A percentile compares a stretch with the other conserved stretches of the same genome.
These are phyloP conservation scores for Drosophila melanica DNA, from an alignment of 1,140 invertebrate species.

Conservation along the genomic window DNA sequence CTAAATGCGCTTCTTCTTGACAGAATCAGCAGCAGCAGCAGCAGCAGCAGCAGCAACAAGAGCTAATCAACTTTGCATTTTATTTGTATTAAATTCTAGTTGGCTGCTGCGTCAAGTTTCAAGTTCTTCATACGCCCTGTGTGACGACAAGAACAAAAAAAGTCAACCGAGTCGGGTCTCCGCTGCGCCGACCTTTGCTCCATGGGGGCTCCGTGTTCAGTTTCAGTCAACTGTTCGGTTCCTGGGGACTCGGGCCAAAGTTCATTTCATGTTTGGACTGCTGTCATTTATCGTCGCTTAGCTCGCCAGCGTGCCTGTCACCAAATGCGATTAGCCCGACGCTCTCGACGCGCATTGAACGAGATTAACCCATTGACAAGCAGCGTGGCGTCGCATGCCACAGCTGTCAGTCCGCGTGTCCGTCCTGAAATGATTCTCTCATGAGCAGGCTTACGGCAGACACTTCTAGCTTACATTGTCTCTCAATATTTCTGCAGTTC, in stretches of 20 bases:
- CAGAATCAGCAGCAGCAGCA: neutral
- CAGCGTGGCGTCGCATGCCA: conserved; percentile 15
- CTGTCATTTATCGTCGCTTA: conserved; percentile 56
- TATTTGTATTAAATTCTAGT: conserved; percentile 24
- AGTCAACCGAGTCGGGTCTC: neutral
- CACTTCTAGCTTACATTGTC: conserved; percentile 35
- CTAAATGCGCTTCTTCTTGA: neutral
- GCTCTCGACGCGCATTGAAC: neutral
- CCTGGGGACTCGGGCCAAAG: conserved; percentile 19
- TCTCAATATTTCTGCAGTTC: conserved; percentile 12
- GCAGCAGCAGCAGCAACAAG: neutral
- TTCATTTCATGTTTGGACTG: conserved; percentile 46
- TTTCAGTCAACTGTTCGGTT: conserved; percentile 29
- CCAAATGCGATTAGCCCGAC: conserved; percentile 62
- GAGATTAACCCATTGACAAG: conserved; percentile 60
- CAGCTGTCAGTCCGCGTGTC: conserved; percentile 23
- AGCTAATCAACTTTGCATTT: conserved; percentile 32
- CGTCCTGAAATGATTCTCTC: neutral
- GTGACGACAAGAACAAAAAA: neutral
- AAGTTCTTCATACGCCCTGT: conserved; percentile 46
- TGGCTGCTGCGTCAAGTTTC: conserved; percentile 23
- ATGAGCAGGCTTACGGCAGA: conserved; percentile 3
- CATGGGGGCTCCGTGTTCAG: conserved; percentile 28
- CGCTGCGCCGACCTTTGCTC: conserved; percentile 12
- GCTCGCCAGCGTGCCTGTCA: conserved; percentile 11